A percentile compares a stretch with the other conserved stretches of the same genome.
Evolutionary conservation across 1,140 invertebrate species (phyloP).

Genomic region (Penaeus japonicus): DNA sequence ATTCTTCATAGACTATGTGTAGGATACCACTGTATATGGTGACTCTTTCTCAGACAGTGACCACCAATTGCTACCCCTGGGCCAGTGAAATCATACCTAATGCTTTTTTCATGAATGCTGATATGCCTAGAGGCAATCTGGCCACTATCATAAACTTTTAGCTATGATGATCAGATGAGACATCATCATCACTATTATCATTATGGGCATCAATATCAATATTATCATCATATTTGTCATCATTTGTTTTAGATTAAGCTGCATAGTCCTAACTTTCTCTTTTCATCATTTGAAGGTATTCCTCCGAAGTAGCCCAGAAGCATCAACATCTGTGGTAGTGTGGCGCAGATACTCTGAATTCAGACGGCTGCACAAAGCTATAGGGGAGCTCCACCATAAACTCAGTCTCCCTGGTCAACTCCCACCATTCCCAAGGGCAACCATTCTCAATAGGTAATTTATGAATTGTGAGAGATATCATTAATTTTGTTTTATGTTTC

Average conservation of each 20-base stretch:
- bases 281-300: conserved; percentile 7
- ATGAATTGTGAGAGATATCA: not conserved
- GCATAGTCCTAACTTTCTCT: not conserved
- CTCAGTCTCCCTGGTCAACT: conserved; percentile 15
- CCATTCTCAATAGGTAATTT: conserved; percentile 39
- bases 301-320: conserved; percentile 38
- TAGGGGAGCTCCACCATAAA: conserved; percentile 26
- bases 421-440: conserved; percentile 38
- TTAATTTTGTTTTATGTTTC: not conserved
- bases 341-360: conserved; percentile 46
- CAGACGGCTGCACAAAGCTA: conserved; percentile 20
- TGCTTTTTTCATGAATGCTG: too few relatives aligned
- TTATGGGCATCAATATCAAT: too few relatives aligned
- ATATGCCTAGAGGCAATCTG: too few relatives aligned
- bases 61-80: too few relatives aligned
- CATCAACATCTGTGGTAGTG: conserved; percentile 42
- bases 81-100: too few relatives aligned
- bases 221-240: too few relatives aligned
- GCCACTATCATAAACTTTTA: too few relatives aligned
- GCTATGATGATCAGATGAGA: too few relatives aligned
- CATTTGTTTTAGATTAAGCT: not conserved
- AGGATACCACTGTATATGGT: too few relatives aligned
- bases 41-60: too few relatives aligned
- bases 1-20: too few relatives aligned
- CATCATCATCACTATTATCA: too few relatives aligned